Conservation (phyloP, 2,888 invertebrate genomes). For the Ennomos quercinarius region DNA sequence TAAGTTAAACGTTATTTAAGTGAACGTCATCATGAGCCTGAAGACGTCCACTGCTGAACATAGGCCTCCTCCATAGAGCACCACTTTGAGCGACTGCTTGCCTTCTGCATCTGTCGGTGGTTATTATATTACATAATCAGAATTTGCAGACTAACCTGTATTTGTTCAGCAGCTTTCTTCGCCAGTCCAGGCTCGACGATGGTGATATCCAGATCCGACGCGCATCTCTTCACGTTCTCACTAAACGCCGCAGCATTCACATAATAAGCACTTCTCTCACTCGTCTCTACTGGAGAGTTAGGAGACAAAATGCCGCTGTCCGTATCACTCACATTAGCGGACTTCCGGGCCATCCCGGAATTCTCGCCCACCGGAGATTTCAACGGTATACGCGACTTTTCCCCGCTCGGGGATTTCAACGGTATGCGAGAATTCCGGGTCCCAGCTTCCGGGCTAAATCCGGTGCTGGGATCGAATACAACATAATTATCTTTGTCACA, state of each 20-base stretch:
- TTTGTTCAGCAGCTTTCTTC: conserved; percentile 78
- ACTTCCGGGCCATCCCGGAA: conserved; percentile 62
- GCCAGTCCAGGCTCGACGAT: conserved; percentile 75
- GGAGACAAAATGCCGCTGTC: conserved; percentile 88
- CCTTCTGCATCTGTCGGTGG: no score
- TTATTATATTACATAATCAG: no score
- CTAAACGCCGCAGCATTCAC: conserved; percentile 75
- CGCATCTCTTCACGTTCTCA: conserved; percentile 66
- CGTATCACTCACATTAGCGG: conserved; percentile 85
- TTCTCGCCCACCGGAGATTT: conserved; percentile 70
- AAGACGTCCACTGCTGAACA: no score
- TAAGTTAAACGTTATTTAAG: no score
- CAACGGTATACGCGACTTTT: conserved; percentile 68
- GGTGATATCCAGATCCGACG: conserved; percentile 68
- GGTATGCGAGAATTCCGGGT: conserved; percentile 60
- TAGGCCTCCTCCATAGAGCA: no score
- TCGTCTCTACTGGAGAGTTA: conserved; percentile 85
- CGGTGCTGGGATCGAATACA: conserved; percentile 79
- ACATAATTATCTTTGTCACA: conserved; percentile 84
- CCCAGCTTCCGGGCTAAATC: conserved; percentile 65
- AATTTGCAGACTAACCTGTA: conserved; percentile 66
- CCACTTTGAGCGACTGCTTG: no score
- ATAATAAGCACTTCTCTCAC: conserved; percentile 70
- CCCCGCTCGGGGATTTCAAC: conserved; percentile 62
- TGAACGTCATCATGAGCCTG: no score